Base-by-base conservation (phyloP, 2,888 invertebrate species). In the Flexamia atlantica region DNA sequence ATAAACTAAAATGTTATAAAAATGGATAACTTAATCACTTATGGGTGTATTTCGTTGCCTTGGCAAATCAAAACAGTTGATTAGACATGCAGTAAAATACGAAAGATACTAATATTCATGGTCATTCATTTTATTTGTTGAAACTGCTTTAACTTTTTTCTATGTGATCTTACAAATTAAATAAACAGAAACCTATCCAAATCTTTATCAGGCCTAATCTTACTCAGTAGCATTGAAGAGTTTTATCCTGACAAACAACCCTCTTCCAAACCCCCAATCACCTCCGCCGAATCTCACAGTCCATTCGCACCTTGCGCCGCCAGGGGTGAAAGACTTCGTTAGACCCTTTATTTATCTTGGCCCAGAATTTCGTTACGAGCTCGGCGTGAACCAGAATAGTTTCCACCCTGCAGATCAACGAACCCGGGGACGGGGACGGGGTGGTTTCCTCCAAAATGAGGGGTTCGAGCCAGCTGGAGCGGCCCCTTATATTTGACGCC, bases 401-500 rank as follows among this genome's bases (percentile, higher is more conserved):
- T 76, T 76, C 76, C 76, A 46, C 76, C 50, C 76, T 30, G 50
- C 76, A 76, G 46, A 46, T 46, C 46, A 76, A 42, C 42, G 42
- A 72, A 76, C 76, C 28, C 25, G 30, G 36, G 68, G 68, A 2
- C 46, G 74, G 74, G 79, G n/a, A n/a, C 46, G 74, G 74, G 76
- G 57, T 20, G 79, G 28, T 79, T 79, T 79, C 79, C 79, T 79
- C 50, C 79, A 50, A 36, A 79, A 79, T 53, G 50, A 50, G 50
- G 79, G 79, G 3, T 79, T 36, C 57, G 40, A 53, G 23, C 42
- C 23, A 36, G 72, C 32, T 68, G 72, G 40, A 42, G 76, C 57
- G 57, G 30, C 57, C 79, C 79, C 79, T 72, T 36, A 57, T 50
- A 79, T 76, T 50, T 76, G 79, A 79, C 79, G 79, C 79, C 79